A percentile compares a stretch with the other conserved stretches of the same genome.
Evolutionary conservation across 2,888 invertebrate species (phyloP).

Genomic region (Lamproptera curius): DNA sequence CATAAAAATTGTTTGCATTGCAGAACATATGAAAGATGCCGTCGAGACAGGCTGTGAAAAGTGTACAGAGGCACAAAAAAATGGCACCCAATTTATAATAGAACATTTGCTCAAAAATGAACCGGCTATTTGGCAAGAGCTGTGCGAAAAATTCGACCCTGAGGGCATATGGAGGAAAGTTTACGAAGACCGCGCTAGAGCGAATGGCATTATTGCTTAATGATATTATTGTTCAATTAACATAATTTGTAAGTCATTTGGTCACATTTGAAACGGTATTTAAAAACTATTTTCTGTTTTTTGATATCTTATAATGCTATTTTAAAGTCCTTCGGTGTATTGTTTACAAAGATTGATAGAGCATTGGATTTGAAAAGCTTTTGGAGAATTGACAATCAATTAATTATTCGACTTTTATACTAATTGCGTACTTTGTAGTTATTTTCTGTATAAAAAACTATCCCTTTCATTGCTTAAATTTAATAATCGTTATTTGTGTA

Average conservation of each 20-base stretch:
- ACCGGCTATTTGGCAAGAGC: slow-evolving; percentile 79
- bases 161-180: slow-evolving; percentile 80
- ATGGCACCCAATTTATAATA: slow-evolving; percentile 75
- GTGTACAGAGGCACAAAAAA: slow-evolving; percentile 82
- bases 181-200: slow-evolving; percentile 79
- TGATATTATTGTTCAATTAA: not conserved
- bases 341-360: no score
- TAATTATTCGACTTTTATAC: no score
- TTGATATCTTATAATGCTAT: no score
- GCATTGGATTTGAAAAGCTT: no score
- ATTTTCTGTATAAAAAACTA: no score
- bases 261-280: not conserved
- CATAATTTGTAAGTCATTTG: not conserved
- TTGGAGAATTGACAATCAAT: no score
- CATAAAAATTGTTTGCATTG: no score
- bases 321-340: no score
- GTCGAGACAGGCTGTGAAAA: slow-evolving; percentile 79
- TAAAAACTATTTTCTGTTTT: not conserved
- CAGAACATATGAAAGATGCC: slow-evolving; percentile 82
- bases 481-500: no score
- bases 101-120: slow-evolving; percentile 82
- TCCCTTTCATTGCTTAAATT: no score
- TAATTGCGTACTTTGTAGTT: no score
- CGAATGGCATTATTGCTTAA: slow-evolving; percentile 60
- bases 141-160: slow-evolving; percentile 84